These are phyloP conservation scores for Opisthocomus hoazin DNA, from an alignment of 2,113 vertebrate species.

Conservation along the genomic window DNA sequence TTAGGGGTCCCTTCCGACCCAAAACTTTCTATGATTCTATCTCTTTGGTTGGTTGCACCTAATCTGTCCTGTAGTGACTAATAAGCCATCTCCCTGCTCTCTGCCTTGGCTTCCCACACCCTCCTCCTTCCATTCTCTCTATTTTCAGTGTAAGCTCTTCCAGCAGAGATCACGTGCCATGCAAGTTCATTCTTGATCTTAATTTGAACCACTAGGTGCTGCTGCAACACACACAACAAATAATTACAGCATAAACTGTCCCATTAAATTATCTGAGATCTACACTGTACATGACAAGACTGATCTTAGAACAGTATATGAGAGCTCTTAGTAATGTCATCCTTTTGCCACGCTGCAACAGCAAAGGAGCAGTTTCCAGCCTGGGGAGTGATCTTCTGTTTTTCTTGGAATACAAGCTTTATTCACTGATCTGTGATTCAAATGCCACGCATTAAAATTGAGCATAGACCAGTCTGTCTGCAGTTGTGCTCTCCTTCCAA, in stretches of 20 bases:
- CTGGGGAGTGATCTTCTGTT: background rate
- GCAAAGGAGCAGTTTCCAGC: background rate
- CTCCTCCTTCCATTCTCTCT: background rate
- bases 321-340: background rate
- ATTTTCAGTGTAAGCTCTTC: background rate
- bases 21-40: too few species aligned
- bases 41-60: background rate
- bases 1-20: too few species aligned
- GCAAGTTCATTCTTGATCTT: background rate
- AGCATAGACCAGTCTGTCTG: background rate
- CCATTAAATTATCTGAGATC: background rate
- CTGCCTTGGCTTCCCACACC: background rate
- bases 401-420: background rate
- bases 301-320: background rate
- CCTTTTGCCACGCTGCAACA: background rate
- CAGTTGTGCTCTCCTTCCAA: background rate
- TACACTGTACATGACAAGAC: background rate
- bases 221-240: slow-evolving; percentile 44
- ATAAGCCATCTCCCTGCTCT: background rate
- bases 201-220: slow-evolving; percentile 59
- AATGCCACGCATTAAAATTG: background rate
- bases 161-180: background rate
- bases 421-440: background rate
- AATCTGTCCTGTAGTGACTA: background rate
- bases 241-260: background rate